Percentiles rank a stretch among this genome's conserved stretches.
Evolutionary conservation across 2,888 invertebrate genomes (phyloP).

Genomic region (Thelaira solivaga): DNA sequence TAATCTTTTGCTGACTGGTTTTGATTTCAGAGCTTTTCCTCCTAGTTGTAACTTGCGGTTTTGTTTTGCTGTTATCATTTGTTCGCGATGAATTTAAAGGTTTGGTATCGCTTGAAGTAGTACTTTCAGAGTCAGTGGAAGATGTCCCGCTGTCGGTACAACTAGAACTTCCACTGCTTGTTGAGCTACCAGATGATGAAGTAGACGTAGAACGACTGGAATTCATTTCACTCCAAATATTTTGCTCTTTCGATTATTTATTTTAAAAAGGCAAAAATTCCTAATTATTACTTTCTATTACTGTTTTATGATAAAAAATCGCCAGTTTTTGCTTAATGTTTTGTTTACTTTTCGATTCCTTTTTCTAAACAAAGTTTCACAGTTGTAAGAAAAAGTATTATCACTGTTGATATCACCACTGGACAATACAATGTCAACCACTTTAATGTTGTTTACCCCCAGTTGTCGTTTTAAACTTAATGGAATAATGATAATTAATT

Average conservation of each 20-base stretch:
- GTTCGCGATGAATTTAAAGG: constrained; percentile 72
- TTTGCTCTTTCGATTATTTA: neutral
- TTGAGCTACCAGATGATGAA: constrained; percentile 82
- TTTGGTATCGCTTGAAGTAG: constrained; percentile 78
- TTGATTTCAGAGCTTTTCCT: constrained; percentile 68
- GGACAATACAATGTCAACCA: neutral
- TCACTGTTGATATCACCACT: neutral
- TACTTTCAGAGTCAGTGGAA: constrained; percentile 83
- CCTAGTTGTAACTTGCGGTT: constrained; percentile 58
- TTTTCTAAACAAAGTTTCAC: constrained; percentile 34
- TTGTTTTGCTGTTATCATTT: constrained; percentile 68
- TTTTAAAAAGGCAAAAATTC: neutral
- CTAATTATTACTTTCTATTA: neutral
- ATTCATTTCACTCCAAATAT: constrained; percentile 26
- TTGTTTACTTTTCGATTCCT: constrained; percentile 2
- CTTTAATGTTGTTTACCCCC: too few species aligned
- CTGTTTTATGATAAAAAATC: neutral
- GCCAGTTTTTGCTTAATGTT: neutral
- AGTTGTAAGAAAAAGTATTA: constrained; percentile 15
- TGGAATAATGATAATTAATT: too few species aligned
- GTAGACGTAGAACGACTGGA: constrained; percentile 76
- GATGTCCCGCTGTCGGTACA: constrained; percentile 82
- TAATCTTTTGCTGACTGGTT: constrained; percentile 54
- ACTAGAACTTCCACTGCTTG: constrained; percentile 83
- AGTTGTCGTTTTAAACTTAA: too few species aligned